A percentile compares a stretch with the other conserved stretches of the same genome.
phyloP scores from a whole-genome alignment of 2,113 vertebrate species.

The Ochotona curzoniae region DNA sequence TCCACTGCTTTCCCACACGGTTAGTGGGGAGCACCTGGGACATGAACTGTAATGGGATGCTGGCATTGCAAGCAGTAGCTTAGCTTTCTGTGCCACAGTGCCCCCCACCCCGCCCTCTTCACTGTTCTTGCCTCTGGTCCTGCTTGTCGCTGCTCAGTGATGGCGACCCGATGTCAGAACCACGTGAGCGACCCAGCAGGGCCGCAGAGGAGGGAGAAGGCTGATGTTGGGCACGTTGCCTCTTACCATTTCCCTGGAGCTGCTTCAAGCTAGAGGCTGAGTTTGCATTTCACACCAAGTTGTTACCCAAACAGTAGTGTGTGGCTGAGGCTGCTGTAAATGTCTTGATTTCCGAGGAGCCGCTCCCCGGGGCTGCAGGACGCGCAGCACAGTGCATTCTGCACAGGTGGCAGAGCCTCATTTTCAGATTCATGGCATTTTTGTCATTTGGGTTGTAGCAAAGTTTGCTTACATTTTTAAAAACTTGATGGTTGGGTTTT shows the following conservation, averaged over 20 bases:
- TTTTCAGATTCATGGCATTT: not conserved
- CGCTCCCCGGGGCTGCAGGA: not conserved
- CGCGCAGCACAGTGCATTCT: not conserved
- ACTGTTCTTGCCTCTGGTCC: not conserved
- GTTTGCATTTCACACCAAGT: no score
- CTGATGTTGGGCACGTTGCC: not conserved
- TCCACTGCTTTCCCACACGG: no score
- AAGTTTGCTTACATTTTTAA: no score
- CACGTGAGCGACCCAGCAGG: no score
- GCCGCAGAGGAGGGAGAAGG: not conserved
- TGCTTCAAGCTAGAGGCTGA: not conserved
- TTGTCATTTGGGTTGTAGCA: not conserved
- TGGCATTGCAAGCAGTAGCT: no score
- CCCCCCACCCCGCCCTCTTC: no score
- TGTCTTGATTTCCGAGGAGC: not conserved
- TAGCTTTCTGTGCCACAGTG: no score
- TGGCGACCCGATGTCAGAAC: no score
- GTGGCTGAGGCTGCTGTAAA: not conserved
- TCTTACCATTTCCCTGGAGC: accelerated
- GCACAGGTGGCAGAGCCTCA: not conserved
- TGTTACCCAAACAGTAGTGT: no score
- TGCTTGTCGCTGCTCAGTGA: not conserved
- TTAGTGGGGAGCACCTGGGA: no score
- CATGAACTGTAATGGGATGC: no score
- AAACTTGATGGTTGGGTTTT: not conserved